Conservation (phyloP, 2,888 invertebrate genomes). For the Ashinkailepas kermadecensis region DNA sequence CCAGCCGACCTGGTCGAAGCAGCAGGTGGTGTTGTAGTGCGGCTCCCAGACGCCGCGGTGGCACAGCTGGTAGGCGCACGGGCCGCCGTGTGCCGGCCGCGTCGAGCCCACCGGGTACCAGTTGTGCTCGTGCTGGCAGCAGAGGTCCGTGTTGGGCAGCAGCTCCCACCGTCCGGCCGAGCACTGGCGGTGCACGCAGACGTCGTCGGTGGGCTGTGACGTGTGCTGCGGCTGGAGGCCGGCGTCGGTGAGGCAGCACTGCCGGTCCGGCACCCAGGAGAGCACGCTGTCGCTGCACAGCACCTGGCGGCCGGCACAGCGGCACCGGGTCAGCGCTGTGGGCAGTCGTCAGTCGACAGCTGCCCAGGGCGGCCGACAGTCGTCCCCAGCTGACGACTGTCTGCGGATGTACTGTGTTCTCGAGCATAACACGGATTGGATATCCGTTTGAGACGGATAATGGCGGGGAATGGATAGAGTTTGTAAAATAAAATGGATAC, state of each 20-base stretch:
- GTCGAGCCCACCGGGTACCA: conserved; percentile 4
- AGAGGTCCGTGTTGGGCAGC: neutral
- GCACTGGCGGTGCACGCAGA: neutral
- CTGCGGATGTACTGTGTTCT: too few species aligned
- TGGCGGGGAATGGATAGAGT: too few species aligned
- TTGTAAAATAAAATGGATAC: too few species aligned
- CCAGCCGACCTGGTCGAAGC: conserved; percentile 14
- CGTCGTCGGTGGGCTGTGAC: neutral
- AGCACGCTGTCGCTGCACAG: neutral
- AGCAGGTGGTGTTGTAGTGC: conserved; percentile 20
- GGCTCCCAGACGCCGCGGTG: neutral
- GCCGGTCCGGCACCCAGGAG: neutral
- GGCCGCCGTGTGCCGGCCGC: neutral
- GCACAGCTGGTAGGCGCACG: neutral
- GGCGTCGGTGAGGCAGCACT: neutral
- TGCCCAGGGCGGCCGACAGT: too few species aligned
- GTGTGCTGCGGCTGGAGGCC: neutral
- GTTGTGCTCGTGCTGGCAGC: neutral
- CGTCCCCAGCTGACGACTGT: too few species aligned
- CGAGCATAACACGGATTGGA: too few species aligned
- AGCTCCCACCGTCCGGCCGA: neutral
- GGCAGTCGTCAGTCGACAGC: too few species aligned
- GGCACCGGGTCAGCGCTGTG: neutral
- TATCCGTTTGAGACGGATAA: too few species aligned
- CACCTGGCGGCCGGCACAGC: neutral